Conservation (phyloP, 2,888 invertebrate genomes). For the Archips xylosteana region DNA sequence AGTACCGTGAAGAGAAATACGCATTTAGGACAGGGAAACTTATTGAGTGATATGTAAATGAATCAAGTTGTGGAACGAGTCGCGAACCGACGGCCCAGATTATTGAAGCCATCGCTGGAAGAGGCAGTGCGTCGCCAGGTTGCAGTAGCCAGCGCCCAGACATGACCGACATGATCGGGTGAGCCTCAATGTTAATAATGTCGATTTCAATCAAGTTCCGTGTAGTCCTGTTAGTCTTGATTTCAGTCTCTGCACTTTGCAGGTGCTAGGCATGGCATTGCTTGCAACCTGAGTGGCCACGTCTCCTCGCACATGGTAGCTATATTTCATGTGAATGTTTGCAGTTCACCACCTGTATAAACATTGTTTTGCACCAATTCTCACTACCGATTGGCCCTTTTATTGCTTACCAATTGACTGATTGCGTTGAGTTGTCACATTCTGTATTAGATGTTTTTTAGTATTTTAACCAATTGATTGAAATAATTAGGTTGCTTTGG, state of each 20-base stretch:
- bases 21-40: conserved; percentile 17
- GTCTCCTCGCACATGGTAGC: conserved; percentile 13
- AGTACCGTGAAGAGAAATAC: not conserved
- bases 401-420: not conserved
- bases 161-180: conserved; percentile 13
- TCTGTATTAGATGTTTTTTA: conserved; percentile 8
- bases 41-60: conserved; percentile 10
- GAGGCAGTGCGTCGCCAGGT: not conserved
- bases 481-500: not conserved
- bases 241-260: conserved; percentile 21
- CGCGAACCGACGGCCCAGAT: conserved; percentile 1
- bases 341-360: conserved; percentile 20
- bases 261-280: conserved; percentile 21
- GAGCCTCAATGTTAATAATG: not conserved
- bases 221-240: conserved; percentile 6
- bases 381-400: conserved; percentile 14
- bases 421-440: conserved; percentile 6
- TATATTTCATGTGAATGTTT: conserved; percentile 23
- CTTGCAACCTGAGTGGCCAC: conserved; percentile 17
- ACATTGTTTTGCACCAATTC: conserved; percentile 21
- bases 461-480: not conserved
- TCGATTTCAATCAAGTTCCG: not conserved
- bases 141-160: not conserved
- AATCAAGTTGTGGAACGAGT: conserved; percentile 8
- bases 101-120: not conserved